These are phyloP conservation scores for Myopa testacea DNA, from an alignment of 2,888 invertebrate species.

Conservation along the genomic window DNA sequence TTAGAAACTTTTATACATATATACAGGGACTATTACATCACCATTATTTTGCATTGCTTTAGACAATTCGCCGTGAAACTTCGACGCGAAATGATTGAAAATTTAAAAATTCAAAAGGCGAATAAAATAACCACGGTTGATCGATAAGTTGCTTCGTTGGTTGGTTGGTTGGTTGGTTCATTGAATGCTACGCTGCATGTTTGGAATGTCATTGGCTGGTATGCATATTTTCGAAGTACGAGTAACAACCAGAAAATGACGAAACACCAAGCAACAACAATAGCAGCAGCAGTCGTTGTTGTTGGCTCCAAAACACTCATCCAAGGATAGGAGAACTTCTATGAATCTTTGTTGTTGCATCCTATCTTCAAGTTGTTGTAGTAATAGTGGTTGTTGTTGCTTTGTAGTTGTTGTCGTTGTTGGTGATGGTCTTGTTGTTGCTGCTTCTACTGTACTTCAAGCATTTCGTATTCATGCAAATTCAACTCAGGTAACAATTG, in stretches of 20 bases:
- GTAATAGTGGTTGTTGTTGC: not conserved
- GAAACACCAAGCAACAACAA: not conserved
- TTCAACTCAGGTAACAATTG: slow-evolving; percentile 26
- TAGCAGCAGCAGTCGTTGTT: not conserved
- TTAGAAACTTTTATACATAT: too few species aligned
- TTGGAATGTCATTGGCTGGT: not conserved
- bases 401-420: not conserved
- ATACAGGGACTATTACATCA: too few species aligned
- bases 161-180: too few species aligned
- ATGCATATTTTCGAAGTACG: not conserved
- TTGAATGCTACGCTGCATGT: too few species aligned
- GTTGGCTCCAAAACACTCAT: not conserved
- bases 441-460: not conserved
- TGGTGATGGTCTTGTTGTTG: not conserved
- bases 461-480: not conserved
- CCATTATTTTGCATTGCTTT: too few species aligned
- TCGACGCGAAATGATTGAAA: too few species aligned
- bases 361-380: not conserved
- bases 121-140: too few species aligned
- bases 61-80: too few species aligned
- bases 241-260: not conserved
- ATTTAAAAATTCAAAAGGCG: too few species aligned
- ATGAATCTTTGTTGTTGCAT: not conserved
- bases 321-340: not conserved
- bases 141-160: too few species aligned